Base-by-base conservation (phyloP, 2,113 vertebrate genomes). In the Silurus asotus region DNA sequence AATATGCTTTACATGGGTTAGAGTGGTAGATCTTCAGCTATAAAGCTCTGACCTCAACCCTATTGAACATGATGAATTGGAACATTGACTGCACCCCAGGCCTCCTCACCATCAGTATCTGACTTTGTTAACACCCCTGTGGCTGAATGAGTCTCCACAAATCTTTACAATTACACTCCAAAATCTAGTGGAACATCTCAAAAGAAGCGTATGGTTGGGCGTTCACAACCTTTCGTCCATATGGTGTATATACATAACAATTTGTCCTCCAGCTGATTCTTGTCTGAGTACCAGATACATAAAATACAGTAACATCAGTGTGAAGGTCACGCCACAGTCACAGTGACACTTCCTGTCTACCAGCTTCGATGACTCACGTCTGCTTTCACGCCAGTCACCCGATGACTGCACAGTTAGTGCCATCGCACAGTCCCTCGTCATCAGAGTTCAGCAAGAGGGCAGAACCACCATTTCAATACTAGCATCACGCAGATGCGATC, bases 401-500 rank as follows among this genome's bases (percentile, higher is more conserved):
- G 2, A 70, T 45, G 64, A 51, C 65, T 72, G 72, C 55, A 8
- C 51, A 45, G 15, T 69, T n/a, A 81, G 17, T 9, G 7, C 61
- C 20, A n/a, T 64, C 8, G 9, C 20, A 7, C 37, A 25, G 48
- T 80, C 13, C 9, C n/a, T 48, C 64, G 37, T 74, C 77, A 17
- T 72, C 10, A 80, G 58, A 23, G 28, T 37, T 78, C 69, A 82
- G 23, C 7, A 19, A 25, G 70, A 67, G 78, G 87, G 45, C 78
- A 77, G 55, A 58, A 28, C 5, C 76, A 76, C 37, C 56, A 15
- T 49, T 49, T 84, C 49, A 49, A 81, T 75, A 62, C 53, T 25
- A 65, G 80, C 6, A 51, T 85, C 69, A 70, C 28, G 48, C 58
- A 62, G 59, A 77, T 49, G 19, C 20, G 80, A 82, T 85, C 61